Conservation (phyloP, 2,113 vertebrate species). For the Pollimyrus isidori region DNA sequence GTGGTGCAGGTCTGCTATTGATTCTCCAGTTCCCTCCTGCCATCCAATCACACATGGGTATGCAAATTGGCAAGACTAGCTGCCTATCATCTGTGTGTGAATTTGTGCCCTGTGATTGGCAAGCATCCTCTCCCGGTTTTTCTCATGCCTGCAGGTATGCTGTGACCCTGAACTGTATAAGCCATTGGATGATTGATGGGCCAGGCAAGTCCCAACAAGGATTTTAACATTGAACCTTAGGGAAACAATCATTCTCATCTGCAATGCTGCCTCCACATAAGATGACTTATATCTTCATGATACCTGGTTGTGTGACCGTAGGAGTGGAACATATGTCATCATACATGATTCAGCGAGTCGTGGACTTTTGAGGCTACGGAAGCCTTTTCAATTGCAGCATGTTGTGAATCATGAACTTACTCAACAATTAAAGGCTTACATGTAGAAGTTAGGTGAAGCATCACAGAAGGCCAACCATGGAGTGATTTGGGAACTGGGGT, state of each 20-base stretch:
- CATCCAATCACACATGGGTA: not conserved
- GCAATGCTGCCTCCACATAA: not conserved
- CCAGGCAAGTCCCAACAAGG: not conserved
- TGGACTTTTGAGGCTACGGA: not conserved
- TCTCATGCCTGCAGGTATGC: not conserved
- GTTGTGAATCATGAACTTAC: not conserved
- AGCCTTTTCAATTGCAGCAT: not conserved
- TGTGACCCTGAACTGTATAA: not conserved
- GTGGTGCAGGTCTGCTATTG: not conserved
- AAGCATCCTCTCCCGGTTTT: not conserved
- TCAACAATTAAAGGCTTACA: not conserved
- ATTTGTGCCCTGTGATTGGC: not conserved
- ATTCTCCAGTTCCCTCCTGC: not conserved
- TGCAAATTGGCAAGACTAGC: not conserved
- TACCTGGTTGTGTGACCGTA: not conserved
- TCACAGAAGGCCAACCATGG: not conserved
- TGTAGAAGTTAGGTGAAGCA: not conserved
- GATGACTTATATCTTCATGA: not conserved
- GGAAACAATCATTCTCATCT: not conserved
- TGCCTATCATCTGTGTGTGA: not conserved
- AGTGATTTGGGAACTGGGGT: not conserved
- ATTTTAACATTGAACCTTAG: not conserved
- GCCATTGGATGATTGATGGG: not conserved
- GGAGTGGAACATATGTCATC: not conserved
- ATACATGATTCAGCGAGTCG: no score